These are phyloP conservation scores for Bembecia ichneumoniformis DNA, from an alignment of 2,888 invertebrate species.

Conservation along the genomic window DNA sequence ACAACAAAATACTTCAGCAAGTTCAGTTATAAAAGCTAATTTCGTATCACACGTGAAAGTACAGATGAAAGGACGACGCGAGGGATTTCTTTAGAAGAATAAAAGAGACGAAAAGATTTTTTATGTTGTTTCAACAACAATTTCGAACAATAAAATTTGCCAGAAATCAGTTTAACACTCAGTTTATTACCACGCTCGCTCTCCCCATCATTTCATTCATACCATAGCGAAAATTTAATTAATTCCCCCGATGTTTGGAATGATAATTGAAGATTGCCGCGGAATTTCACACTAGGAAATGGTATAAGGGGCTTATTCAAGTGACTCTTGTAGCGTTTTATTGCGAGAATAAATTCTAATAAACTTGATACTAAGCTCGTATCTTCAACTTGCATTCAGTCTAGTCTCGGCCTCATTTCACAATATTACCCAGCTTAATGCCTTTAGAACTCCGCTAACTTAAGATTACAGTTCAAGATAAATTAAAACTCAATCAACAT, in stretches of 20 bases:
- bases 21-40: not conserved
- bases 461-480: not conserved
- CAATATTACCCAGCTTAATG: not conserved
- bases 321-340: conserved; percentile 1
- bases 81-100: no score
- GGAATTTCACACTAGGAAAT: conserved; percentile 31
- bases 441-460: not conserved
- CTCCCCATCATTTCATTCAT: conserved; percentile 27
- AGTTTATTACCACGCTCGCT: conserved; percentile 29
- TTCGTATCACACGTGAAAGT: not conserved
- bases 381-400: not conserved
- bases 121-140: not conserved
- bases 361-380: not conserved
- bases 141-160: conserved; percentile 24
- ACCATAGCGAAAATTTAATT: conserved; percentile 49
- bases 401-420: not conserved
- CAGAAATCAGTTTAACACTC: conserved; percentile 19
- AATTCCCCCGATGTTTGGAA: conserved; percentile 39
- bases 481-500: no score
- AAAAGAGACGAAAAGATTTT: no score
- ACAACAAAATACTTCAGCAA: not conserved
- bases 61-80: not conserved
- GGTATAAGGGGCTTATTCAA: conserved; percentile 10
- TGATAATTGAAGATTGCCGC: conserved; percentile 49
- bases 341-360: conserved; percentile 2